Percentiles rank a stretch among this genome's conserved stretches.
These are phyloP conservation scores for Drosophila histrio DNA, from an alignment of 2,888 invertebrate genomes.

Conservation along the genomic window DNA sequence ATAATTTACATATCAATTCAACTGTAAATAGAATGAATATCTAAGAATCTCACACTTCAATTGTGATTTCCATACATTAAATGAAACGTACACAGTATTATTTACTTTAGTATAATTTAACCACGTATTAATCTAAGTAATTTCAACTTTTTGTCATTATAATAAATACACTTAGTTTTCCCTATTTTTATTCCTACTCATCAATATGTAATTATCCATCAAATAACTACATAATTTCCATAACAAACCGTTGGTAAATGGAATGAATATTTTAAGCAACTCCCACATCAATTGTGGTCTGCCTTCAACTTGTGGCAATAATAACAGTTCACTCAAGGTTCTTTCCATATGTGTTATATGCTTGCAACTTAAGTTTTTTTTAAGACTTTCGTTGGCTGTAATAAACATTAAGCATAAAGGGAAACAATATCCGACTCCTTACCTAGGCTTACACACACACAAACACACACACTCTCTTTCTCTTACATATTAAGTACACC, in stretches of 20 bases:
- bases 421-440: slow-evolving; percentile 20
- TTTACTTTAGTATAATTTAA: too few species aligned
- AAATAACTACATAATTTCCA: slow-evolving; percentile 16
- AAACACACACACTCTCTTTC: slow-evolving; percentile 7
- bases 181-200: neutral
- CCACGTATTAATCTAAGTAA: too few species aligned
- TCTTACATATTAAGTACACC: slow-evolving; percentile 26
- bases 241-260: slow-evolving; percentile 7
- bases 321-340: slow-evolving; percentile 25
- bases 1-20: slow-evolving; percentile 22
- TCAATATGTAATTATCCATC: neutral
- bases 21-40: slow-evolving; percentile 9
- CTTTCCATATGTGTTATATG: slow-evolving; percentile 11
- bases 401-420: slow-evolving; percentile 52
- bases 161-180: neutral
- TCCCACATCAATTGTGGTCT: slow-evolving; percentile 1
- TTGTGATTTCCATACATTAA: too few species aligned
- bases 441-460: neutral
- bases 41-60: neutral
- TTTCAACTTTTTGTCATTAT: too few species aligned
- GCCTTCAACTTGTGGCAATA: slow-evolving; percentile 11
- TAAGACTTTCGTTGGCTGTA: slow-evolving; percentile 28
- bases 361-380: slow-evolving; percentile 35
- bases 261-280: slow-evolving; percentile 6
- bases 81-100: too few species aligned